Conservation (phyloP, 2,113 vertebrate species). For the Diphyllodes magnificus region DNA sequence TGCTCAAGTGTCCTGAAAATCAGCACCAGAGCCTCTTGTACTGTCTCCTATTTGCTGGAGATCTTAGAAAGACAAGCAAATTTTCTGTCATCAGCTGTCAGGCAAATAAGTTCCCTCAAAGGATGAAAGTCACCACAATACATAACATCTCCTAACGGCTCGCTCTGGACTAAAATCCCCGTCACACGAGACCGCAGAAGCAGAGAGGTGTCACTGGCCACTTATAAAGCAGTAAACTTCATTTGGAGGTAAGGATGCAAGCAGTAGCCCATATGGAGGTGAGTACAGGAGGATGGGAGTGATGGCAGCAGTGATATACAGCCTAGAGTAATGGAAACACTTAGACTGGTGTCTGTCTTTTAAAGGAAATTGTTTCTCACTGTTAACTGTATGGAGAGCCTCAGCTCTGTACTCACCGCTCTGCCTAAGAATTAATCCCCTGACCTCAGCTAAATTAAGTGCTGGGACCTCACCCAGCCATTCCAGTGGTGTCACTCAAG, state of each 20-base stretch:
- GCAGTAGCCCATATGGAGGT: fast-evolving
- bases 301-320: not conserved
- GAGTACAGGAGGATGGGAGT: not conserved
- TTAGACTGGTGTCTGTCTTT: not conserved
- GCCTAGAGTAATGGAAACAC: not conserved
- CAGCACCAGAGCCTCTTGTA: not conserved
- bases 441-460: not conserved
- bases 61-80: not conserved
- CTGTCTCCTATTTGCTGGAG: not conserved
- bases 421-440: not conserved
- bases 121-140: not conserved
- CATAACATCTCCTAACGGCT: not conserved
- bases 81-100: not conserved
- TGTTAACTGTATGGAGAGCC: not conserved
- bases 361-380: not conserved
- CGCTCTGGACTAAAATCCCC: not conserved
- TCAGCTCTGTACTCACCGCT: not conserved
- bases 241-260: not conserved
- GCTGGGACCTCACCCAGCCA: not conserved
- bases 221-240: not conserved
- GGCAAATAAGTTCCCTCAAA: not conserved
- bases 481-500: not conserved
- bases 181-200: not conserved
- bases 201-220: not conserved
- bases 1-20: not conserved